Evolutionary conservation across 2,113 vertebrate species (phyloP).

Genomic region (Embiotoca jacksoni): DNA sequence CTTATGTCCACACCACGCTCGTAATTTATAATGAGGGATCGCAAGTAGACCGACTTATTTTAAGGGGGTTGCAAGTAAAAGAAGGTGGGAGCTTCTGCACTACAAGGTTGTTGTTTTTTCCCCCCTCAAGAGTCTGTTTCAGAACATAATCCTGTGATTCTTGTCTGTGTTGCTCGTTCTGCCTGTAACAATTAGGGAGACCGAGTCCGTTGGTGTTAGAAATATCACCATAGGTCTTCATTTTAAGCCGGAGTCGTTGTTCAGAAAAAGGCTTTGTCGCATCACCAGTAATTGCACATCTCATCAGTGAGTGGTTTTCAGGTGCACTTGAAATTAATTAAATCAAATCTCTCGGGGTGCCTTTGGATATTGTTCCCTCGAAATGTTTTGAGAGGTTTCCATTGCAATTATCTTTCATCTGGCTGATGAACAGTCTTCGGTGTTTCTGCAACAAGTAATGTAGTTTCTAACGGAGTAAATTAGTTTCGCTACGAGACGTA

Average conservation of each 20-base stretch:
- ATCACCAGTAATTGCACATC: conserved; percentile 32
- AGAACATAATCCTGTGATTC: neutral
- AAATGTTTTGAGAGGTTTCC: conserved; percentile 35
- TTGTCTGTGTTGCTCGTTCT: neutral
- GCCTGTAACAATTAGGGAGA: conserved; percentile 1
- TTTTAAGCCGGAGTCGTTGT: neutral
- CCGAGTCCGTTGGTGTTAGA: neutral
- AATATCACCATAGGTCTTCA: neutral
- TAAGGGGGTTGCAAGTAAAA: neutral
- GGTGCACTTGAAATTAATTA: conserved; percentile 39
- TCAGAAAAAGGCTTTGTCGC: conserved; percentile 5
- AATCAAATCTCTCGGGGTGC: conserved; percentile 22
- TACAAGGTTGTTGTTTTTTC: neutral
- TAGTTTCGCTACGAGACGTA: conserved; percentile 7
- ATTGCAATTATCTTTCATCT: conserved; percentile 33
- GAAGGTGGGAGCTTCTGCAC: neutral
- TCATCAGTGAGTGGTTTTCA: conserved; percentile 26
- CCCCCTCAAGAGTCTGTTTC: neutral
- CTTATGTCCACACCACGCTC: neutral
- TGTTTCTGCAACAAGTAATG: conserved; percentile 10
- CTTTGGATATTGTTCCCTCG: conserved; percentile 37
- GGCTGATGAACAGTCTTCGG: conserved; percentile 4
- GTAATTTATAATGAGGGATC: neutral
- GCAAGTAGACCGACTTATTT: neutral
- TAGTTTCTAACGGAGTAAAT: neutral